Percentiles rank a stretch among this genome's conserved stretches.
phyloP scores from a whole-genome alignment of 92 coral and sea anemone genomes.

The Scolanthus callimorphus region DNA sequence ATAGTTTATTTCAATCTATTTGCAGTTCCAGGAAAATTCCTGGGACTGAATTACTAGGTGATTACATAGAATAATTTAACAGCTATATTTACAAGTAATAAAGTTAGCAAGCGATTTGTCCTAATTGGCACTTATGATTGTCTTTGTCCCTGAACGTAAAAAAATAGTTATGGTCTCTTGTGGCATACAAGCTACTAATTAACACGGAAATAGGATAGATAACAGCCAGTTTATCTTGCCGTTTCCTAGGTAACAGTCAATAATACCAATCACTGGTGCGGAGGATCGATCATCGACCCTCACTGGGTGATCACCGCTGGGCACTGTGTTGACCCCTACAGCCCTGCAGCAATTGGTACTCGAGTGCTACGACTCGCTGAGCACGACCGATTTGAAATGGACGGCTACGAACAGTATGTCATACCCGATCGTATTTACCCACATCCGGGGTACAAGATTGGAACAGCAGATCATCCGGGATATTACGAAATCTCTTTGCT shows the following conservation, averaged over 20 bases:
- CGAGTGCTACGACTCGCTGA: slow-evolving; percentile 59
- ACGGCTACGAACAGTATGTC: slow-evolving; percentile 69
- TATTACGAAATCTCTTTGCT: slow-evolving; percentile 80
- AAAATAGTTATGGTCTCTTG: too few species aligned
- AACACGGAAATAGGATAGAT: too few species aligned
- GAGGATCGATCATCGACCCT: slow-evolving; percentile 74
- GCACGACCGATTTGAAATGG: slow-evolving; percentile 59
- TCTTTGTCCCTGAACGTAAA: too few species aligned
- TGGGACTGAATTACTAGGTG: too few species aligned
- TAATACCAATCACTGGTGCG: slow-evolving; percentile 59
- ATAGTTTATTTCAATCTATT: too few species aligned
- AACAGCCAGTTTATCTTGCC: too few species aligned
- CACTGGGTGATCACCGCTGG: slow-evolving; percentile 81
- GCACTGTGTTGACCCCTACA: slow-evolving; percentile 52
- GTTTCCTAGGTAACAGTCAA: slow-evolving; percentile 13
- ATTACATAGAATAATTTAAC: too few species aligned
- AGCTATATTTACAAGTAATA: too few species aligned
- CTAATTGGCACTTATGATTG: too few species aligned
- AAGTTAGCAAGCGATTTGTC: too few species aligned
- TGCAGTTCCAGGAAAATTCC: too few species aligned
- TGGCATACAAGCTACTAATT: too few species aligned
- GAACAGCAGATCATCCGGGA: slow-evolving; percentile 51
- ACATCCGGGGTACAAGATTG: slow-evolving; percentile 64
- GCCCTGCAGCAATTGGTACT: slow-evolving; percentile 11
- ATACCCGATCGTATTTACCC: slow-evolving; percentile 44